Base-by-base conservation (phyloP, 1,140 invertebrate species). In the Muscidifurax raptorellus region DNA sequence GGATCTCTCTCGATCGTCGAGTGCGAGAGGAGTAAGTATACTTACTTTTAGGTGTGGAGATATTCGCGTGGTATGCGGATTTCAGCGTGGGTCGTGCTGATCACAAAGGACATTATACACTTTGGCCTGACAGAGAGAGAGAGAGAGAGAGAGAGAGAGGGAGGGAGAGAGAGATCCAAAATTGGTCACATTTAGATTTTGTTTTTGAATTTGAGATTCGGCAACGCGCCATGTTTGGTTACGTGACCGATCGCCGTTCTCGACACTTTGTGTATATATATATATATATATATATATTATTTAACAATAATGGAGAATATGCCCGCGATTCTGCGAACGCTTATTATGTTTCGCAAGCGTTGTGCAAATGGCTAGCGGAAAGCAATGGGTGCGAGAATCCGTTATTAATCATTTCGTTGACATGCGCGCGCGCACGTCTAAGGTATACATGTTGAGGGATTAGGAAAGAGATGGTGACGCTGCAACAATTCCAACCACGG, bases 311-410 rank as follows among this genome's bases (percentile, higher is more conserved):
- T 81, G 74, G 71, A 80, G 69, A 84, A 28, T 59, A n/a, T 69
- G 22, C 66, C n/a, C 77, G 74, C 82, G 78, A 22, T 59, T 22
- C 22, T 22, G 52, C 52, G 52, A 84, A 69, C 80, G 28, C 27
- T 75, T 52, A 75, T 83, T 80, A 74, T 86, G 76, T 77, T 66
- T 84, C 79, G 75, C 74, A 74, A 84, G 32, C 9, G 18, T 40
- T 69, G 64, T 69, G 64, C 27, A 78, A 78, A 78, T 25, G 25
- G 25, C n/a, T 59, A 30, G n/a, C 64, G 28, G 28, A 66, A 78
- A 66, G 22, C 77, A 69, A 69, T 80, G 36, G 40, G 36, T 47
- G 18, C 27, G 66, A 72, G 27, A 81, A 72, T 72, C 40, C 13
- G 13, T 81, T 81, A 72, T 81, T 81, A 81, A 72, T 81, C 66